Base-by-base conservation (phyloP, 2,113 vertebrate genomes). In the Saguinus imperator region DNA sequence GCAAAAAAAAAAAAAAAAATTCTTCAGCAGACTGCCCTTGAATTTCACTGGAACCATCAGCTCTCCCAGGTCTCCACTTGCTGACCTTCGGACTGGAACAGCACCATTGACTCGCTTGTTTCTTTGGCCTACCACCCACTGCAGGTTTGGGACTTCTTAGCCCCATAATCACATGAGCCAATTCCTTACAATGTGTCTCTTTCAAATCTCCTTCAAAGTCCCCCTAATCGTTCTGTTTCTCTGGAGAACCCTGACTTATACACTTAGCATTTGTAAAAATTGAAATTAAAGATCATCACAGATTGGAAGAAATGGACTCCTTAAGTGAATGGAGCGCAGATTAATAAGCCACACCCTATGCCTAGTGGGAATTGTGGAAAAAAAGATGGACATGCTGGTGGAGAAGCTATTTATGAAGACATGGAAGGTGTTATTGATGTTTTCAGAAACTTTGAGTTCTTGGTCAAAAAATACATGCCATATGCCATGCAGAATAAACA, bases 361-460 rank as follows among this genome's bases (percentile, higher is more conserved):
- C 58, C 10, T 73, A 11, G 48, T 8, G 57, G 2, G 27, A 52
- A 57, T 73, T 95, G 50, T 87, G 6, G 8, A 76, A 77, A 20
- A 58, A 92, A 96, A 82, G 23, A 25, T 43, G 37, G 25, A 25
- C 20, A 4, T 27, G 9, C 21, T 48, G 13, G 8, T 43, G 5
- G 58, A 81, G 32, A 85, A 80, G 50, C 32, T 73, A 55, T 27
- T 25, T 48, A 45, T 61, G 18, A 83, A 94, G 27, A 72, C 3
- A 11, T 25, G 73, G 27, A 43, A 43, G 40, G 35, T 86, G 68
- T 55, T 8, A 52, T 68, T 88, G 50, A 43, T 90, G 91, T 79
- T 92, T 58, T 77, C 73, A 94, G 73, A 77, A 94, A 57, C n/a
- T 90, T 58, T 50, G 48, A 89, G 23, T 40, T 10, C 40, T 96